phyloP scores from a whole-genome alignment of 2,888 invertebrate genomes.

The Alentia gelatinosa region DNA sequence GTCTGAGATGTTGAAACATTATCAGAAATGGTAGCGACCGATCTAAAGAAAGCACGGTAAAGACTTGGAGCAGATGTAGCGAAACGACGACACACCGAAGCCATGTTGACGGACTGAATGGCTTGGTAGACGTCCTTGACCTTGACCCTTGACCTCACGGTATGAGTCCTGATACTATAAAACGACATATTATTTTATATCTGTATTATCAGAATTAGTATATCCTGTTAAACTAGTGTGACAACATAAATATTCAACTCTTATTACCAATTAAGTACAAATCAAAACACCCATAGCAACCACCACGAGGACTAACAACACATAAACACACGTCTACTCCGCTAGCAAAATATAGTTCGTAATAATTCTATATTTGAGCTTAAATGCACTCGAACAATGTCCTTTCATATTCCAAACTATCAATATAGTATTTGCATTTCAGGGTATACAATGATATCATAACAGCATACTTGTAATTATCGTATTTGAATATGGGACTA shows the following conservation, averaged over 20 bases:
- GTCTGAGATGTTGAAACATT: not conserved
- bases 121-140: not conserved
- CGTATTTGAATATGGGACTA: not conserved
- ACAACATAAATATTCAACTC: too few relatives aligned
- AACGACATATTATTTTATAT: not conserved
- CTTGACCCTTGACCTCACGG: conserved; percentile 20
- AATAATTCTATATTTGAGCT: not conserved
- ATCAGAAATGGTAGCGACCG: not conserved
- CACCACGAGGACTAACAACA: not conserved
- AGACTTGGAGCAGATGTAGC: not conserved
- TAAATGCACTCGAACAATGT: too few relatives aligned
- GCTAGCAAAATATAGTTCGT: not conserved
- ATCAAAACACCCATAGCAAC: conserved; percentile 11
- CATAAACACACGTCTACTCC: conserved; percentile 10
- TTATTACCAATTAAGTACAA: not conserved
- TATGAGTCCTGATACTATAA: not conserved
- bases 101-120: conserved; percentile 29
- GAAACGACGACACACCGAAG: conserved; percentile 28
- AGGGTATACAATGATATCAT: too few relatives aligned
- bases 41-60: not conserved
- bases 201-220: not conserved
- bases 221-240: too few relatives aligned
- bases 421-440: too few relatives aligned
- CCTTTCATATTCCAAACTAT: too few relatives aligned
- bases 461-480: too few relatives aligned